Evolutionary conservation across 2,797 vertebrate genomes (phyloP), one percentile per base, ranked within the genome.

Genomic region (Gastrophryne carolinensis): DNA sequence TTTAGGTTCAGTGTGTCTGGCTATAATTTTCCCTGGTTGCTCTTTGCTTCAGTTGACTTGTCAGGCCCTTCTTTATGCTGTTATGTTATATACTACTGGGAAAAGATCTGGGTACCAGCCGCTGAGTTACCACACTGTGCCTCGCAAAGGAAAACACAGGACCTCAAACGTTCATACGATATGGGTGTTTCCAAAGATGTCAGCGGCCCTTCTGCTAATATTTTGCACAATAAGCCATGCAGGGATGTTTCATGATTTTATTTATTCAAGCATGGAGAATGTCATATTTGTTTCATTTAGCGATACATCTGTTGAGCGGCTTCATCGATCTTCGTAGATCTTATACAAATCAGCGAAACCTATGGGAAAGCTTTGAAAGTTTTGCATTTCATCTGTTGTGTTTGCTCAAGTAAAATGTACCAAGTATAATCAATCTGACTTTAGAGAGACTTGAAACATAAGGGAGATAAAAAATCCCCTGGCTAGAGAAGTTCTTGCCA

Each of bases 11-110:
- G 47, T 37, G 58, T 70, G 66, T 56, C 66, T 56, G 29, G 37
- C 3, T 68, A 24, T 44, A 54, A 44, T 57, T 57, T 11, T 34
- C 50, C 26, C 53, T 27, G 17, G 37, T 39, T 32, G 35, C 35
- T 47, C 35, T 70, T 41, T 70, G 53, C 67, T 58, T 70, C 54
- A 70, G 5, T 58, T 70, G 17, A 58, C 11, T 54, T 70, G 67
- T 58, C 35, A 70, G 27, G 5, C 8, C n/a, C 26, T 70, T 27
- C 67, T 27, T 58, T 58, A 29, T 70, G 23, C 26, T 30, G 37
- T 70, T 70, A 58, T 58, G 37, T 32, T 58, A 70, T 58, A 47
- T 58, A 58, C 67, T 37, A 15, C 15, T 7, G 67, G 67, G 67
- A 58, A 30, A 47, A 32, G 41, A 58, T 58, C 53, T 70, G 27